Evolutionary conservation across 1,140 invertebrate species (phyloP).

Genomic region (Penaeus chinensis): DNA sequence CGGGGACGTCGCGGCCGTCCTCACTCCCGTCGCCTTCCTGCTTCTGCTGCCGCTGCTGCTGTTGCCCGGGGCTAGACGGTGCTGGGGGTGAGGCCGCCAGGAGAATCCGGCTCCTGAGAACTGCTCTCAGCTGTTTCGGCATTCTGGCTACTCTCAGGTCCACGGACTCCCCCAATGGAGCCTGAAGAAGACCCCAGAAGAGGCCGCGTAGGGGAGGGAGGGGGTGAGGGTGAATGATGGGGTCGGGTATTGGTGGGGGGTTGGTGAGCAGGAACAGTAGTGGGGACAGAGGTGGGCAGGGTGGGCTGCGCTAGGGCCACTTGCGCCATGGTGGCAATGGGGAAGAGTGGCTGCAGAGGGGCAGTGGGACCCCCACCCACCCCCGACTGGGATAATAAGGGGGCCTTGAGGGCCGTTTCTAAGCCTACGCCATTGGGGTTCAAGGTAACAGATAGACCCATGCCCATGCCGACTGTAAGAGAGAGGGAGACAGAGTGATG

Average conservation of each 20-base stretch:
- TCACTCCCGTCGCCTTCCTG: background rate
- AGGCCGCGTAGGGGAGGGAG: slow-evolving; percentile 54
- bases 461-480: slow-evolving; percentile 64
- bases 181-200: slow-evolving; percentile 54
- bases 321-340: slow-evolving; percentile 59
- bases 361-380: slow-evolving; percentile 56
- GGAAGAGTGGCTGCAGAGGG: slow-evolving; percentile 59
- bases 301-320: slow-evolving; percentile 56
- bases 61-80: slow-evolving; percentile 48
- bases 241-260: slow-evolving; percentile 46
- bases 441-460: slow-evolving; percentile 64
- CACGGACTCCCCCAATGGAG: slow-evolving; percentile 42
- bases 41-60: background rate
- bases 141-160: slow-evolving; percentile 47
- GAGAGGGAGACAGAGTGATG: slow-evolving; percentile 57
- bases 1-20: background rate
- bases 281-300: slow-evolving; percentile 20
- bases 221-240: slow-evolving; percentile 48
- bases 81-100: slow-evolving; percentile 56
- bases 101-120: slow-evolving; percentile 51
- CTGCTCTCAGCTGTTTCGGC: slow-evolving; percentile 36
- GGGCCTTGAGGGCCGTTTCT: slow-evolving; percentile 63
- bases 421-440: slow-evolving; percentile 64
- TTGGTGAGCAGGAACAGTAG: slow-evolving; percentile 34
- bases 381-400: slow-evolving; percentile 60